Base-by-base conservation (phyloP, 2,888 invertebrate species). In the Stenichneumon culpator region DNA sequence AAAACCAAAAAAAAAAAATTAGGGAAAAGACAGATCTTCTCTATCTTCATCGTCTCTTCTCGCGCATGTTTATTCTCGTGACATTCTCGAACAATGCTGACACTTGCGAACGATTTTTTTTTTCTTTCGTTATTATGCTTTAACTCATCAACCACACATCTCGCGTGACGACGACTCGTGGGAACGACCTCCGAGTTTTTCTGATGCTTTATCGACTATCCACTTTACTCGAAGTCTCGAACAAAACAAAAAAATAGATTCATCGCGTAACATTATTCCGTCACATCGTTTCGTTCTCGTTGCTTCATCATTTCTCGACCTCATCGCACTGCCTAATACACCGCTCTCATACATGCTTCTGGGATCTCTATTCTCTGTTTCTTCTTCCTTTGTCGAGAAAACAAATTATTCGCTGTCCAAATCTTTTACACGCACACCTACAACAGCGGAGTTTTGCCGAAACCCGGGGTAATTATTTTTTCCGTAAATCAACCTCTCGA, bases 251-350 rank as follows among this genome's bases (percentile, higher is more conserved):
- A 6, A n/a, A 11, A 16, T 74, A 70, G n/a, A 52, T 22, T 82
- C 57, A 22, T 78, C 47, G 36, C 63, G 77, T 74, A 82, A 84
- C 79, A 73, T 68, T 75, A 47, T 73, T 75, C 74, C 74, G 52
- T 78, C 77, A 57, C 70, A 63, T 52, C 54, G 74, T 83, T 86
- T 77, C 70, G 16, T 73, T 54, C 52, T 77, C 79, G 78, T 79
- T 68, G 75, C 67, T 74, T 83, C 60, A n/a, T 75, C 65, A 32
- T 74, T 68, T 75, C 60, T 73, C 47, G 86, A 88, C 86, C 88
- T 90, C 89, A 88, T 88, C 79, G 88, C 91, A 90, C 92, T 92
- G 92, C 91, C 92, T 92, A 89, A 91, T 90, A 92, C 92, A 90
- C 92, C 92, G 92, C 91, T 92, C 92, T 92, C 92, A 92, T 92